These are phyloP conservation scores for Sus cebifrons DNA, from an alignment of 2,797 vertebrate species.

Conservation along the genomic window DNA sequence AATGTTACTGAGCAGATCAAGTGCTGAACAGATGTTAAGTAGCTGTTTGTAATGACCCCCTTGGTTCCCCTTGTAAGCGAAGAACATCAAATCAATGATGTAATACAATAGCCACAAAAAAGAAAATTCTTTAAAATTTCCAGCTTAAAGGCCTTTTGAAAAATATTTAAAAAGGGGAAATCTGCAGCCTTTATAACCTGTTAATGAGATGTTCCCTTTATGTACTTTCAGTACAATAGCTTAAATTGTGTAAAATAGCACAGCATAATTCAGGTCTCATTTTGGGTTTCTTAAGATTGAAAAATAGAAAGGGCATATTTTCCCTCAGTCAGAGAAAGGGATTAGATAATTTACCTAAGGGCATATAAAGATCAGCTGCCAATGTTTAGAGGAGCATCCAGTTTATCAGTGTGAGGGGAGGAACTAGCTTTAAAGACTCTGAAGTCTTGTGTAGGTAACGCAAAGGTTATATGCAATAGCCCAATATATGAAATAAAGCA, in stretches of 20 bases:
- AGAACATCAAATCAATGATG: slow-evolving; percentile 87
- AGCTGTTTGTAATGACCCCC: slow-evolving; percentile 85
- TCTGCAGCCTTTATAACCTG: slow-evolving; percentile 80
- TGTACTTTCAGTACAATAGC: slow-evolving; percentile 83
- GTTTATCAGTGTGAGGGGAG: not conserved
- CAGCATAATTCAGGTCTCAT: slow-evolving; percentile 52
- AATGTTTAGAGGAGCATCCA: not conserved
- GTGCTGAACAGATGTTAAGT: slow-evolving; percentile 78
- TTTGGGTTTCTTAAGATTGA: slow-evolving; percentile 56
- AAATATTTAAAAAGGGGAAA: slow-evolving; percentile 75
- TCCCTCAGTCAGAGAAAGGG: not conserved
- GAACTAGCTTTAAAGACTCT: not conserved
- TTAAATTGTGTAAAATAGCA: slow-evolving; percentile 88
- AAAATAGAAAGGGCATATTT: slow-evolving; percentile 15
- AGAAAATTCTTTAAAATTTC: slow-evolving; percentile 80
- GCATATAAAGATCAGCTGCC: slow-evolving; percentile 7
- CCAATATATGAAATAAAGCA: slow-evolving; percentile 11
- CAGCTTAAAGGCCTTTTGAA: slow-evolving; percentile 66
- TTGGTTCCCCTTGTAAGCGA: slow-evolving; percentile 81
- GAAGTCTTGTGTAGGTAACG: not conserved
- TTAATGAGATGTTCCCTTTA: slow-evolving; percentile 82
- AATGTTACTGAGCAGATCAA: slow-evolving; percentile 73
- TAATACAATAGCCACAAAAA: slow-evolving; percentile 81
- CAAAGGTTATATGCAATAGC: slow-evolving; percentile 4
- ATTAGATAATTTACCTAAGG: slow-evolving; percentile 54